Base-by-base conservation (phyloP, 2,113 vertebrate genomes). In the Rhinichthys klamathensis region DNA sequence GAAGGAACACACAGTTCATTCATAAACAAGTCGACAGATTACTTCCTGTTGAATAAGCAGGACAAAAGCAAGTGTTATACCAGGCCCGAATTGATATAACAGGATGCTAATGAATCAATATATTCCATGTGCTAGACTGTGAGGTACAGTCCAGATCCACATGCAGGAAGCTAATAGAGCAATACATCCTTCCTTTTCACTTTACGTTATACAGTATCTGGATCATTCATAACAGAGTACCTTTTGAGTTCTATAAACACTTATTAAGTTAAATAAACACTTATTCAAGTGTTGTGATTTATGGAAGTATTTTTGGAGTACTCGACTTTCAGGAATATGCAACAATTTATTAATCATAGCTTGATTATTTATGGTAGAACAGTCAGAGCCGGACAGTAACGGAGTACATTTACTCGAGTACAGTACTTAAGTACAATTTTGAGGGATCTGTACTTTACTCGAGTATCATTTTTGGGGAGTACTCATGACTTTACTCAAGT, bases 21-120 rank as follows among this genome's bases (percentile, higher is more conserved):
- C 80, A 67, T 83, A 88, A 88, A 88, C 87, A 88, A 88, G 32
- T 32, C 13, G 32, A 49, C 61, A 49, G 11, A 88, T 88, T 88
- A 73, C 84, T 88, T 88, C 87, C 87, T 85, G 84, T 83, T n/a
- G 56, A 75, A 41, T 35, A 13, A 81, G 15, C 54, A 67, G 80
- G 77, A 78, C 80, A 85, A 76, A 84, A 23, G 56, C 46, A 7
- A 18, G 8, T 44, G 27, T 56, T 44, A 38, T 41, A 35, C 54
- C 78, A 73, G 41, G 73, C 72, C 78, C 75, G 15, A 30, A 41
- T 58, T 74, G 77, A 41, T 38, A 82, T 18, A 82, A 41, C 72
- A 54, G 16, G 18, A 77, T 58, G 73, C 63, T 74, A 35, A 49
- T 30, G 49, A 51, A 76, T 75, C 73, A 51, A 25, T 30, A 27